Evolutionary conservation across 2,113 vertebrate species (phyloP).

Genomic region (Amphiprion ocellaris): DNA sequence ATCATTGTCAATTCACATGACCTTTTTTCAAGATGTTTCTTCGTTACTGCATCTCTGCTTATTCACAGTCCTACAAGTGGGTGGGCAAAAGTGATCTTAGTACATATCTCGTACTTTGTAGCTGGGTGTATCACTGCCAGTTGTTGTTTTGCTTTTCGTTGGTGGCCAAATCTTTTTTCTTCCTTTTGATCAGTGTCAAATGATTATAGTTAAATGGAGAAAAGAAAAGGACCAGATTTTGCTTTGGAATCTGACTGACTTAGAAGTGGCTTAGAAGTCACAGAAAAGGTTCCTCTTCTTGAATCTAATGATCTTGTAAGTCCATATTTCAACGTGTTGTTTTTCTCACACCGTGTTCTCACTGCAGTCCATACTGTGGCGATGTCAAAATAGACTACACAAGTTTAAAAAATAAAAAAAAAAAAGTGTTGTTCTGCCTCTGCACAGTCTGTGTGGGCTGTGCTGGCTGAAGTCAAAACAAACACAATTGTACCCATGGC

Average conservation of each 20-base stretch:
- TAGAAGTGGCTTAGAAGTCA: background rate
- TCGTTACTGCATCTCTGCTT: background rate
- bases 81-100: background rate
- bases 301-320: slow-evolving; percentile 4
- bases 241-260: background rate
- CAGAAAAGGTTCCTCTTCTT: background rate
- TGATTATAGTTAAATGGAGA: background rate
- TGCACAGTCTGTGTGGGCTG: slow-evolving; percentile 60
- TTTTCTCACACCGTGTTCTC: slow-evolving; percentile 39
- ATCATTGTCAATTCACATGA: slow-evolving; percentile 1
- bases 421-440: slow-evolving; percentile 23
- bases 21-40: background rate
- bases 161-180: background rate
- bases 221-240: background rate
- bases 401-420: slow-evolving; percentile 3
- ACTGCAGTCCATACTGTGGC: slow-evolving; percentile 12
- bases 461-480: slow-evolving; percentile 71
- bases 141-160: background rate
- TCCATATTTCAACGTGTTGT: slow-evolving; percentile 33
- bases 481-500: slow-evolving; percentile 61
- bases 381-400: slow-evolving; percentile 60
- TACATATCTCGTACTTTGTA: too few relatives aligned
- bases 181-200: background rate
- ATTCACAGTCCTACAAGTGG: background rate
- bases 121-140: background rate